Conservation (phyloP, 2,113 vertebrate genomes). For the Corapipo altera region DNA sequence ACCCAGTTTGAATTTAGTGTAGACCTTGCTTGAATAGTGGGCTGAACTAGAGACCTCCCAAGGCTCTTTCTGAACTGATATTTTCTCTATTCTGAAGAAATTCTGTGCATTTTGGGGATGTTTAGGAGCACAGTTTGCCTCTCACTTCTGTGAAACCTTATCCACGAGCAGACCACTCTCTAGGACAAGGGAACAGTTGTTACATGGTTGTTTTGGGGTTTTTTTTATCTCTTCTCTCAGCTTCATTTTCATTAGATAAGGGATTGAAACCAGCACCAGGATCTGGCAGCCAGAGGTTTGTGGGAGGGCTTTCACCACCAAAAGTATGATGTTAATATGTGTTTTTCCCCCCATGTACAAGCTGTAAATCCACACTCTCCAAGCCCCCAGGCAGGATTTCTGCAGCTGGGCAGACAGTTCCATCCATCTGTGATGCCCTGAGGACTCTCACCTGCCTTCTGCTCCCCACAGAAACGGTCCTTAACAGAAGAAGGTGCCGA, state of each 20-base stretch:
- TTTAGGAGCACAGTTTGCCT: background rate
- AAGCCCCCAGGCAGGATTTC: background rate
- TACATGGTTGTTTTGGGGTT: background rate
- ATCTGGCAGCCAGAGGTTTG: background rate
- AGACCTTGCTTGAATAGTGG: background rate
- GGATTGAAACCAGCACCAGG: background rate
- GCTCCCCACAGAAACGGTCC: background rate
- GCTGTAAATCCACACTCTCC: background rate
- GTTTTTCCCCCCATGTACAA: background rate
- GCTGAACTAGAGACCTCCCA: background rate
- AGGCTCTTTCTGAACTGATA: background rate
- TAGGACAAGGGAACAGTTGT: background rate
- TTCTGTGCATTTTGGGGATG: accelerated
- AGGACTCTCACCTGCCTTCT: background rate
- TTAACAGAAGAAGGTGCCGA: background rate
- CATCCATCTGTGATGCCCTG: accelerated
- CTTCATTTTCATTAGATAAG: background rate
- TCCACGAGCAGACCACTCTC: accelerated
- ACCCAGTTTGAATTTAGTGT: background rate
- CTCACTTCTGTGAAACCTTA: background rate
- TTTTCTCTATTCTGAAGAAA: background rate
- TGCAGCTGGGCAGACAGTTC: background rate
- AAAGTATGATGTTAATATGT: accelerated
- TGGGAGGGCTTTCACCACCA: background rate
- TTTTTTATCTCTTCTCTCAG: background rate